Evolutionary conservation across 2,888 invertebrate genomes (phyloP), one percentile per base, ranked within the genome.

Genomic region (Latrodectus elegans): DNA sequence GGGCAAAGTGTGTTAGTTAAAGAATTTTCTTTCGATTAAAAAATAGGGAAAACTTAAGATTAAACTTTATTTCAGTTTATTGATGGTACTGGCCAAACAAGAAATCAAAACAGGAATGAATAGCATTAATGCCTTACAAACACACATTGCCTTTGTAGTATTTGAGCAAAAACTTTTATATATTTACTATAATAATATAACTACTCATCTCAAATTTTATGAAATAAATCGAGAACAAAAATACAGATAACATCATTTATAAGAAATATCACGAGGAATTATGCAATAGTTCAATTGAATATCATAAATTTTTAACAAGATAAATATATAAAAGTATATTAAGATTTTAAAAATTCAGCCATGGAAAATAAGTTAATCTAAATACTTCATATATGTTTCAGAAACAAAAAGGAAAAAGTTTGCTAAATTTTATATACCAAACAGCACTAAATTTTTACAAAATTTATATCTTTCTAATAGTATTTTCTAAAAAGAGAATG

Each of bases 291-390:
- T 60, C 51, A 76, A 72, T 74, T 78, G 52, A 55, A 72, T 60
- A 60, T 6, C 22, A 64, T 84, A 73, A 67, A 60, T 77, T 84
- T 84, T 84, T 65, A 84, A 84, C 84, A 84, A 77, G 75, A 55
- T 76, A 84, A 60, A 77, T 84, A 84, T 84, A 84, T 77, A 84
- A 84, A 84, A 84, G 77, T 82, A 75, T 83, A 83, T 73, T 84
- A 78, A 84, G 72, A 84, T 26, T 84, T 78, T 53, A 68, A 84
- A 78, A 64, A 53, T 60, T 74, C 64, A 84, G 67, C 73, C 72
- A 73, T 77, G 68, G 65, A 73, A 84, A 84, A 77, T 73, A 84
- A 84, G 68, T 84, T 77, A 76, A 78, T 73, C 84, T 84, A 84
- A 73, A 78, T 78, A 84, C 73, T 71, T 75, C 60, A 72, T 83